These are phyloP conservation scores for Vanessa tameamea DNA, from an alignment of 1,140 invertebrate genomes.

Conservation along the genomic window DNA sequence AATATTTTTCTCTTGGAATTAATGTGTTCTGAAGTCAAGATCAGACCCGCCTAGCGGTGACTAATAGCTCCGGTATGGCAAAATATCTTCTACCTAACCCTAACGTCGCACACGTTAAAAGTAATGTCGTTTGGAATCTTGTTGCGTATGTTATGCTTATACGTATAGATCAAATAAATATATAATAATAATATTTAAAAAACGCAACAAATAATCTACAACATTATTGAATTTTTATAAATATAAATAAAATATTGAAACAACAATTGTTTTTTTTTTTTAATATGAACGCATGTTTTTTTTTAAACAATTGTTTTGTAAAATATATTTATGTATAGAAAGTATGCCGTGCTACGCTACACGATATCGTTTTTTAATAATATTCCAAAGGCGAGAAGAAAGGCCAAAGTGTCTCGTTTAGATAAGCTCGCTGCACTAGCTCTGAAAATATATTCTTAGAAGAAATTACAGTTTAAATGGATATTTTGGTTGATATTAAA, in stretches of 20 bases:
- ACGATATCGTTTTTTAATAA: slow-evolving; percentile 10
- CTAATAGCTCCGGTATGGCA: slow-evolving; percentile 55
- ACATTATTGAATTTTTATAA: neutral
- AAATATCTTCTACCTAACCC: slow-evolving; percentile 57
- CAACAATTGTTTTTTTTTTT: too few species aligned
- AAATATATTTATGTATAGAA: neutral
- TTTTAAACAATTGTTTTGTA: neutral
- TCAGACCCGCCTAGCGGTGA: slow-evolving; percentile 42
- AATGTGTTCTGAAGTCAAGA: slow-evolving; percentile 44
- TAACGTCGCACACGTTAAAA: slow-evolving; percentile 48
- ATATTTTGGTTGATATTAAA: neutral
- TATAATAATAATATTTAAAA: too few species aligned
- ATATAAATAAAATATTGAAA: neutral
- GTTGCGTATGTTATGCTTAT: neutral
- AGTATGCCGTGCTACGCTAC: neutral
- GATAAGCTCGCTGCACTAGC: slow-evolving; percentile 17
- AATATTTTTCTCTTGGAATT: slow-evolving; percentile 12
- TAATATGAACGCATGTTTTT: neutral
- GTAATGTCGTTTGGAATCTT: slow-evolving; percentile 1
- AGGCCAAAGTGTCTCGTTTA: slow-evolving; percentile 24
- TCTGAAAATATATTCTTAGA: slow-evolving; percentile 16
- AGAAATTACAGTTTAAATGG: slow-evolving; percentile 10
- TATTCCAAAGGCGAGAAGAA: slow-evolving; percentile 27
- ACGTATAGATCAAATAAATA: too few species aligned
- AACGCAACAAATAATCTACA: too few species aligned